Evolutionary conservation across 1,140 invertebrate species (phyloP).

Genomic region (Sminthurinus signatus): DNA sequence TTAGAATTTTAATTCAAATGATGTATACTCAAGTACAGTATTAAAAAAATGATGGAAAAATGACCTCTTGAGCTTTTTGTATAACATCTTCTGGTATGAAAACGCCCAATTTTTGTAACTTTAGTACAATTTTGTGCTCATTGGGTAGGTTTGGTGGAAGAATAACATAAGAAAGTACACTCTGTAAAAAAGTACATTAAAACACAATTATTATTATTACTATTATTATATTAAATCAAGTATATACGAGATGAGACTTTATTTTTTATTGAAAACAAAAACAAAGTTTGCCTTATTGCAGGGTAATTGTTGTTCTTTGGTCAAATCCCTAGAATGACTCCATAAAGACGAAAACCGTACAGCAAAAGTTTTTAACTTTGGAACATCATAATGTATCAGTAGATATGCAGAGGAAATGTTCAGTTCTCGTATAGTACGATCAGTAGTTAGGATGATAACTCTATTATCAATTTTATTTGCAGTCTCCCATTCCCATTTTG

Average conservation of each 20-base stretch:
- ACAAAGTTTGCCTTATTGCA: no score
- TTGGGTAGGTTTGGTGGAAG: not conserved
- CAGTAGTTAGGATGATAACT: not conserved
- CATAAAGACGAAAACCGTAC: conserved; percentile 1
- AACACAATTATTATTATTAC: no score
- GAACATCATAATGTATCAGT: conserved; percentile 2
- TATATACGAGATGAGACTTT: no score
- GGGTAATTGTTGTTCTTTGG: no score
- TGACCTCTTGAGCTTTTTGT: not conserved
- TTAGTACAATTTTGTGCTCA: not conserved
- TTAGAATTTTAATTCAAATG: no score
- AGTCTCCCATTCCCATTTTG: not conserved
- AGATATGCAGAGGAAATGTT: not conserved
- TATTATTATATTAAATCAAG: no score
- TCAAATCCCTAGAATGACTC: not conserved
- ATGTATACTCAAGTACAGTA: no score
- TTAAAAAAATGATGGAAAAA: no score
- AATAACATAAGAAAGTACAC: not conserved
- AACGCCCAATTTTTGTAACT: not conserved
- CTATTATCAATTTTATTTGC: not conserved
- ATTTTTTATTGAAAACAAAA: no score
- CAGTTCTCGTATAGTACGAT: not conserved
- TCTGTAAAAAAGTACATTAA: not conserved
- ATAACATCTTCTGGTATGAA: not conserved
- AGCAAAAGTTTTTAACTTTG: conserved; percentile 3